These are phyloP conservation scores for Exaiptasia diaphana DNA, from an alignment of 64 coral and sea anemone species.

Conservation along the genomic window DNA sequence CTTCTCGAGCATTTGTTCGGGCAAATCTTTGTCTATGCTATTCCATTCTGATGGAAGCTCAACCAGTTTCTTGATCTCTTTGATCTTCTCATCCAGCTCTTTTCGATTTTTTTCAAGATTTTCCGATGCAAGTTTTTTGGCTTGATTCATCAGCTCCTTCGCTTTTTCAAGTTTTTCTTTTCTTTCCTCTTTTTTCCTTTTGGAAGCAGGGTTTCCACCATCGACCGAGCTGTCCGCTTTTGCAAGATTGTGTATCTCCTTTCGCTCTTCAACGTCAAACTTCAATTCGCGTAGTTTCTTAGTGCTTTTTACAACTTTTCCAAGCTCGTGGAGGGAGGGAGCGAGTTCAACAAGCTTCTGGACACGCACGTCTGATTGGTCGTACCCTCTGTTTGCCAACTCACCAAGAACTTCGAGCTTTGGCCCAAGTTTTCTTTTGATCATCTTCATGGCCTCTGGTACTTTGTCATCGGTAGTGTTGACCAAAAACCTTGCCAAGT, in stretches of 20 bases:
- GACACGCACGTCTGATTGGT: not conserved
- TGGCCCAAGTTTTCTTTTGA: constrained; percentile 30
- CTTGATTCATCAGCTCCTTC: constrained; percentile 34
- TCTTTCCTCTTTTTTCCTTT: constrained; percentile 17
- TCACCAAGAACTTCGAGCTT: constrained; percentile 52
- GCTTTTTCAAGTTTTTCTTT: constrained; percentile 47
- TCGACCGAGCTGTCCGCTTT: too few species aligned
- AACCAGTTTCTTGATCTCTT: constrained; percentile 1
- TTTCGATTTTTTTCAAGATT: not conserved
- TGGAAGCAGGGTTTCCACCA: too few species aligned
- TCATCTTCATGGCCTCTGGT: not conserved
- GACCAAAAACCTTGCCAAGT: constrained; percentile 23
- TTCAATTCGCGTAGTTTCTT: too few species aligned
- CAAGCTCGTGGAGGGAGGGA: not conserved
- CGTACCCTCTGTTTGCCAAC: not conserved
- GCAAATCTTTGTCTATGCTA: not conserved
- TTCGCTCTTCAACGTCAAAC: not conserved
- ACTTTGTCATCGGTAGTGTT: not conserved
- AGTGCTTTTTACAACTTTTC: too few species aligned
- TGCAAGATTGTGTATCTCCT: too few species aligned
- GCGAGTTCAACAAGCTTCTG: not conserved
- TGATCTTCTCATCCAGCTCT: constrained; percentile 3
- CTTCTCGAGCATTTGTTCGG: constrained; percentile 14
- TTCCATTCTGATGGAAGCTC: constrained; percentile 49
- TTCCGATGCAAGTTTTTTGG: constrained; percentile 21